A percentile compares a stretch with the other conserved stretches of the same genome.
These are phyloP conservation scores for Entomyzon cyanotis DNA, from an alignment of 2,113 vertebrate species.

Conservation along the genomic window DNA sequence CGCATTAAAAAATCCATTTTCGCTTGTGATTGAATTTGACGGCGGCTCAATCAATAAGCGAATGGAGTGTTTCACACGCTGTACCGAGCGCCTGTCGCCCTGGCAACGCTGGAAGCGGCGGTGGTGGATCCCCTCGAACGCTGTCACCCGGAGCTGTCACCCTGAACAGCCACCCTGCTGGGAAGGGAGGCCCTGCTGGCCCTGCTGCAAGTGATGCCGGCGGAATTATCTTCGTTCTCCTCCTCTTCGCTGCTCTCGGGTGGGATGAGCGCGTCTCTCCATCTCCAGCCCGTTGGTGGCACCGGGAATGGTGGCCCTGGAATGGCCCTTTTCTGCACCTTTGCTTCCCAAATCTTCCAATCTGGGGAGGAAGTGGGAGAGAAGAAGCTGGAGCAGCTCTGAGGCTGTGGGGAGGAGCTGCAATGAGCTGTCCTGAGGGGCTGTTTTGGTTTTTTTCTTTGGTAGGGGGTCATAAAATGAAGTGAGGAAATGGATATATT, in stretches of 20 bases:
- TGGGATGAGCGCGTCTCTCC: rapidly evolving
- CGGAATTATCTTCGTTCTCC: rapidly evolving
- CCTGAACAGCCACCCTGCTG: rapidly evolving
- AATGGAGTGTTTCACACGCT: slow-evolving; percentile 53
- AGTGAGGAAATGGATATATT: not conserved
- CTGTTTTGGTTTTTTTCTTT: not conserved
- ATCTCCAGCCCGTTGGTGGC: rapidly evolving
- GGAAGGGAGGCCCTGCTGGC: rapidly evolving
- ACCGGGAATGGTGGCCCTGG: rapidly evolving
- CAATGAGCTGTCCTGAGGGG: not conserved
- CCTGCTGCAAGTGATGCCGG: rapidly evolving
- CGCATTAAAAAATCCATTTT: slow-evolving; percentile 83
- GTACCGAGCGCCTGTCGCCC: not conserved
- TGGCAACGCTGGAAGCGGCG: slow-evolving; percentile 46
- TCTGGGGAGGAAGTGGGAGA: not conserved
- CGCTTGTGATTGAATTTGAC: slow-evolving; percentile 79
- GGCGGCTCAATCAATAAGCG: slow-evolving; percentile 69
- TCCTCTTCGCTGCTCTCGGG: not conserved
- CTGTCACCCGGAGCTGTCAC: not conserved
- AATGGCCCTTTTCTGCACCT: rapidly evolving
- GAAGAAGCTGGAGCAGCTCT: rapidly evolving
- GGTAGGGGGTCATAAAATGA: not conserved
- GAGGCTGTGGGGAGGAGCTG: not conserved
- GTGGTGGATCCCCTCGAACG: not conserved
- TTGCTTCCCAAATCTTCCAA: rapidly evolving